These are phyloP conservation scores for Ophion slaviceki DNA, from an alignment of 2,888 invertebrate species.

Conservation along the genomic window DNA sequence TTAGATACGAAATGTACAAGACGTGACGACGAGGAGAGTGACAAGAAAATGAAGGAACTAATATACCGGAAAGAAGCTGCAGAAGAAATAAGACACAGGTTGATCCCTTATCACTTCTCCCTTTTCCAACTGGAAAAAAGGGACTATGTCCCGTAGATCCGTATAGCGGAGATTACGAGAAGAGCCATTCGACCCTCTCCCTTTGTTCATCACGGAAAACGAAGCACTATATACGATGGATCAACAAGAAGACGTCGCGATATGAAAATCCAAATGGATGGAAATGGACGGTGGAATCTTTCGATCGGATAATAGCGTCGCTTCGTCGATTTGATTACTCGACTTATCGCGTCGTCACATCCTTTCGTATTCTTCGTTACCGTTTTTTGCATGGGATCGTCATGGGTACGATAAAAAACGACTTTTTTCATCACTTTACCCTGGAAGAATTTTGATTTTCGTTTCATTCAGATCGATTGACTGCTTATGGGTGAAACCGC, in stretches of 20 bases:
- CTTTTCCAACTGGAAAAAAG: slow-evolving; percentile 16
- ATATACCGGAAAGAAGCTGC: slow-evolving; percentile 58
- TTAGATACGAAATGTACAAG: slow-evolving; percentile 29
- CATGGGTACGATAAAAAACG: no score
- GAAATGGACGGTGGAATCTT: slow-evolving; percentile 23
- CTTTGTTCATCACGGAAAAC: not conserved
- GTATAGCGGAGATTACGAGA: not conserved
- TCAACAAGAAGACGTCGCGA: slow-evolving; percentile 11
- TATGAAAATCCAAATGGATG: slow-evolving; percentile 29
- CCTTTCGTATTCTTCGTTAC: not conserved
- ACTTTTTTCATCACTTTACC: no score
- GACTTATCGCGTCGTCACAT: not conserved
- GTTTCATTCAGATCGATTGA: no score
- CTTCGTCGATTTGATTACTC: not conserved
- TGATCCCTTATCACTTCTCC: slow-evolving; percentile 45
- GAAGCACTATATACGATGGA: slow-evolving; percentile 13
- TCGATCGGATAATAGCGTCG: not conserved
- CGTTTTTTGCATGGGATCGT: no score
- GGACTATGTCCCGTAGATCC: slow-evolving; percentile 28
- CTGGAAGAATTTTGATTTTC: no score
- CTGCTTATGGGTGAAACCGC: no score
- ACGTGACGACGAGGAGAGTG: slow-evolving; percentile 10
- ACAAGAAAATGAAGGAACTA: slow-evolving; percentile 54
- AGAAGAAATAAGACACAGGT: slow-evolving; percentile 32
- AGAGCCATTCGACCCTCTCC: slow-evolving; percentile 43